phyloP scores from a whole-genome alignment of 2,888 invertebrate species.

The Dermolepida albohirtum region DNA sequence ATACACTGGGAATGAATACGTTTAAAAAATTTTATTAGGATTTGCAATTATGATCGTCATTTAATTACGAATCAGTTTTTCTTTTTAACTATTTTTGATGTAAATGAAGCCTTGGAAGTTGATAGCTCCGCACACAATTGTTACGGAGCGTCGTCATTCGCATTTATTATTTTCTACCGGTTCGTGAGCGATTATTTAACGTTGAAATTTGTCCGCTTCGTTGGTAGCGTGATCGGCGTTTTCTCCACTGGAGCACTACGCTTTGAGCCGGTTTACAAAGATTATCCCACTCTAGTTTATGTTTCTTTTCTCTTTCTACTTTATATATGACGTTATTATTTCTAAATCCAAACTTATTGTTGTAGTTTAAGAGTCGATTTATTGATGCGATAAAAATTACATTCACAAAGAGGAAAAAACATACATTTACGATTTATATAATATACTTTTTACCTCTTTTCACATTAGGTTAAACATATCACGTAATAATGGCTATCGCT shows the following conservation, averaged over 20 bases:
- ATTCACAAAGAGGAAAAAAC: constrained; percentile 26
- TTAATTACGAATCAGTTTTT: constrained; percentile 63
- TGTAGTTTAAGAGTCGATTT: constrained; percentile 51
- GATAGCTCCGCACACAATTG: constrained; percentile 47
- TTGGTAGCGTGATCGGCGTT: constrained; percentile 49
- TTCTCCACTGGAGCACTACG: constrained; percentile 57
- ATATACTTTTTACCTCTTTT: constrained; percentile 9
- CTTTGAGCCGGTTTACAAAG: constrained; percentile 61
- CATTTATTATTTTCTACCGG: constrained; percentile 48
- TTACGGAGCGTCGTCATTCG: constrained; percentile 53
- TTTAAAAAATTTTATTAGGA: constrained; percentile 49
- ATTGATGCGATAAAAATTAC: constrained; percentile 45
- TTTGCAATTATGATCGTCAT: constrained; percentile 59
- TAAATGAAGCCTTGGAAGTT: constrained; percentile 64
- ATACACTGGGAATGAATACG: constrained; percentile 5
- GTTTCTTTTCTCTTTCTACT: constrained; percentile 62
- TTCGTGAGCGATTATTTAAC: constrained; percentile 32
- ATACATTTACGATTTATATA: constrained; percentile 22
- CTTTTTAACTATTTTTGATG: constrained; percentile 64
- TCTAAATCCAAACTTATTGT: constrained; percentile 57
- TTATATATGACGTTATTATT: constrained; percentile 58
- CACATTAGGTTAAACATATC: constrained; percentile 12
- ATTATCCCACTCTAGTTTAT: constrained; percentile 61
- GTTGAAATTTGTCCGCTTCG: constrained; percentile 49
- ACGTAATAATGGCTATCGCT: not conserved